Evolutionary conservation across 2,888 invertebrate genomes (phyloP).

Genomic region (Ophion obscuratus): DNA sequence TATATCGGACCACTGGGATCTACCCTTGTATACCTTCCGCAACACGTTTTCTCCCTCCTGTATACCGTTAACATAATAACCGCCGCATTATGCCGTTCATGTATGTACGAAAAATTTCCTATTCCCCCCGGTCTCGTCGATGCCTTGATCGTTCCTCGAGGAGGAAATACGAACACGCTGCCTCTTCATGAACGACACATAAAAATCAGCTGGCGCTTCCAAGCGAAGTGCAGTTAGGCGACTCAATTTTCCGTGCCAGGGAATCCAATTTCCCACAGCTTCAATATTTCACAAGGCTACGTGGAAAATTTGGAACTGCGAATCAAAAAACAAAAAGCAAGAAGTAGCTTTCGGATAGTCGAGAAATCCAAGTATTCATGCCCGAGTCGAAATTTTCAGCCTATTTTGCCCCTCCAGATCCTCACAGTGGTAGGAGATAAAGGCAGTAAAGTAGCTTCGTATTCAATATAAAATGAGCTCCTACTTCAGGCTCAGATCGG

Average conservation of each 20-base stretch:
- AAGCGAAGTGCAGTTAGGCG: conserved; percentile 27
- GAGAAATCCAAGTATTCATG: neutral
- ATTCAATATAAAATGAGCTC: too few species aligned
- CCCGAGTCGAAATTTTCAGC: too few species aligned
- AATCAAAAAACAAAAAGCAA: conserved; percentile 7
- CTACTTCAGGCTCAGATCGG: too few species aligned
- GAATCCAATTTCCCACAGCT: conserved; percentile 29
- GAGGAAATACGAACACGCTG: neutral
- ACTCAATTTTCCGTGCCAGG: conserved; percentile 47
- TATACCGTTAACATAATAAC: conserved; percentile 82
- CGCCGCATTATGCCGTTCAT: conserved; percentile 77
- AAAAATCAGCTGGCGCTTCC: conserved; percentile 27
- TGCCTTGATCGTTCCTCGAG: conserved; percentile 7
- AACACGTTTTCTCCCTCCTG: conserved; percentile 62
- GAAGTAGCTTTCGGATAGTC: neutral
- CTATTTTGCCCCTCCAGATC: too few species aligned
- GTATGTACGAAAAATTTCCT: conserved; percentile 72
- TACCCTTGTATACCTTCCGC: conserved; percentile 5
- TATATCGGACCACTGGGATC: conserved; percentile 24
- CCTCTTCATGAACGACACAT: conserved; percentile 27
- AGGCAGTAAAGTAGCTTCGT: too few species aligned
- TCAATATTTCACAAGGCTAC: conserved; percentile 22
- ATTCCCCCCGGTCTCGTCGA: conserved; percentile 30
- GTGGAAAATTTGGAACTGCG: conserved; percentile 18
- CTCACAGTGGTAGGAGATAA: too few species aligned